Conservation (phyloP, 2,113 vertebrate species). For the Danionella cerebrum region DNA sequence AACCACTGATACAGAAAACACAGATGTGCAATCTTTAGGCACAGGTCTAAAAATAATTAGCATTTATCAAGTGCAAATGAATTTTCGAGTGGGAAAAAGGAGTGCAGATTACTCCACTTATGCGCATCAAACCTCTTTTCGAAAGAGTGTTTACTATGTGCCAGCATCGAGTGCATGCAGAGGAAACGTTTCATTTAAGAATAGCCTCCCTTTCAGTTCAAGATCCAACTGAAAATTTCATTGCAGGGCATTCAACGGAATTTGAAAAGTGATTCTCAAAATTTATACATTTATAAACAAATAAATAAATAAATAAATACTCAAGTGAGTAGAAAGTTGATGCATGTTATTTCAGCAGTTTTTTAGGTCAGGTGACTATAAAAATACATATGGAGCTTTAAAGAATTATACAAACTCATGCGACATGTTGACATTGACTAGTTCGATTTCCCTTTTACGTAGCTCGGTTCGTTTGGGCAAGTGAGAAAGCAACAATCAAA, state of each 20-base stretch:
- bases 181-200: not conserved
- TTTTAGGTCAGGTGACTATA: too few relatives aligned
- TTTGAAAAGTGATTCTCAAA: not conserved
- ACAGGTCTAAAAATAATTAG: conserved; percentile 3
- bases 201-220: not conserved
- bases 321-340: too few relatives aligned
- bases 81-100: not conserved
- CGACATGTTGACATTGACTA: too few relatives aligned
- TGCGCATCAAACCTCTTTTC: not conserved
- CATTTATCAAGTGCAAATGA: conserved; percentile 2
- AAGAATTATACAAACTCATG: too few relatives aligned
- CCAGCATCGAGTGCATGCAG: not conserved
- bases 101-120: conserved; percentile 11
- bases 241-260: not conserved
- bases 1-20: not conserved
- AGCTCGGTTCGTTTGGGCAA: too few relatives aligned
- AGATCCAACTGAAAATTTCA: not conserved
- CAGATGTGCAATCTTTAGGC: not conserved
- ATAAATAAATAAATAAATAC: too few relatives aligned
- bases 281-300: too few relatives aligned
- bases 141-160: conserved; percentile 1
- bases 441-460: too few relatives aligned
- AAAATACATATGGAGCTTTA: too few relatives aligned
- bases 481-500: too few relatives aligned
- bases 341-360: too few relatives aligned